phyloP scores from a whole-genome alignment of 2,888 invertebrate genomes.

The Zeuzera pyrina region DNA sequence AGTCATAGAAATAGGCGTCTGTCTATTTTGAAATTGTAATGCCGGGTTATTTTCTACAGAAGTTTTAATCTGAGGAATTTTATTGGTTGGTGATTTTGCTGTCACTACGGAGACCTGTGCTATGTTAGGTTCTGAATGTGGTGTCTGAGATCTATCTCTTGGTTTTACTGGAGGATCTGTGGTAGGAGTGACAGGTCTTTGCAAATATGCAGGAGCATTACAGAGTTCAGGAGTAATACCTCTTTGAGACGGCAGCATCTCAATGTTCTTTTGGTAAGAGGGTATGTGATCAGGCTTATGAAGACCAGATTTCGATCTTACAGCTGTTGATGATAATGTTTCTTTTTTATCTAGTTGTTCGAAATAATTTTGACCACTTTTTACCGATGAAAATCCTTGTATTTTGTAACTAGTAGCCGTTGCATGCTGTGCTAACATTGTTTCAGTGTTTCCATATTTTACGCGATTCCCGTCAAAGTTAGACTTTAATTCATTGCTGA shows the following conservation, averaged over 20 bases:
- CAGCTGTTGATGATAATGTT: constrained; percentile 38
- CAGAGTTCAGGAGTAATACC: constrained; percentile 71
- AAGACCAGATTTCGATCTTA: constrained; percentile 65
- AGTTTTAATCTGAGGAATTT: constrained; percentile 26
- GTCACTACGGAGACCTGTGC: constrained; percentile 9
- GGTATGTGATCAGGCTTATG: constrained; percentile 77
- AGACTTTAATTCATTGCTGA: constrained; percentile 47
- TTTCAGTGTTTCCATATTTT: constrained; percentile 41
- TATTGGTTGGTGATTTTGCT: constrained; percentile 21
- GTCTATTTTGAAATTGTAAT: constrained; percentile 58
- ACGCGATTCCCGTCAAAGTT: constrained; percentile 38
- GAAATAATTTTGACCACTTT: constrained; percentile 52
- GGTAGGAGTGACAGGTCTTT: constrained; percentile 52
- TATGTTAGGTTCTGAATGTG: constrained; percentile 17
- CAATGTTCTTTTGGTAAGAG: constrained; percentile 76
- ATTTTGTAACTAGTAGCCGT: constrained; percentile 29
- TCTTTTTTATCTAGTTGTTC: constrained; percentile 57
- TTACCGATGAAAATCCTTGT: constrained; percentile 47
- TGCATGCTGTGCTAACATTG: constrained; percentile 35
- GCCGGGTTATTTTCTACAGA: constrained; percentile 26
- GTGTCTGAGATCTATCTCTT: constrained; percentile 43
- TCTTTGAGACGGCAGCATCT: constrained; percentile 72
- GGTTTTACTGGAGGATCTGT: constrained; percentile 50
- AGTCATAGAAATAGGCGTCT: constrained; percentile 71
- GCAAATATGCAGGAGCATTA: constrained; percentile 50